phyloP scores from a whole-genome alignment of 1,140 invertebrate genomes.

The Drosophila santomea region DNA sequence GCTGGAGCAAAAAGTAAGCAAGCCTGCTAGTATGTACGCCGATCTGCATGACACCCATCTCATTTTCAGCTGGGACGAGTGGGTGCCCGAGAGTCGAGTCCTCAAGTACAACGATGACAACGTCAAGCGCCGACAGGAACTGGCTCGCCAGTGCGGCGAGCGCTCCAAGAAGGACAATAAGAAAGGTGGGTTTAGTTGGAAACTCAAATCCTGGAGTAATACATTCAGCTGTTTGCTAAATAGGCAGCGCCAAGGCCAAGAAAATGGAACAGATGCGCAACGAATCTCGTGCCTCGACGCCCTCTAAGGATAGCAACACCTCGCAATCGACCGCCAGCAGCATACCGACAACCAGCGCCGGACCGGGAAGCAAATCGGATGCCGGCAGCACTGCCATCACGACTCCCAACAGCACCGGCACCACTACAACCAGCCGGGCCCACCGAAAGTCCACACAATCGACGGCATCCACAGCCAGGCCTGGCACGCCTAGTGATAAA shows the following conservation, averaged over 20 bases:
- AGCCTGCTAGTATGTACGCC: slow-evolving; percentile 31
- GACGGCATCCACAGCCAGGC: slow-evolving; percentile 12
- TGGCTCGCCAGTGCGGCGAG: slow-evolving; percentile 89
- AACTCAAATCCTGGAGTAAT: not conserved
- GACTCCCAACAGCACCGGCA: slow-evolving; percentile 23
- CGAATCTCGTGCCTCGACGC: slow-evolving; percentile 89
- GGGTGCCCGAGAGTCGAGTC: slow-evolving; percentile 97
- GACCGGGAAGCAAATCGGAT: slow-evolving; percentile 36
- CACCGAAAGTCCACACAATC: slow-evolving; percentile 68
- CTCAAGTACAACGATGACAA: slow-evolving; percentile 97
- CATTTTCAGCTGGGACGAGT: slow-evolving; percentile 96
- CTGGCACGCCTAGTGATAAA: slow-evolving; percentile 51
- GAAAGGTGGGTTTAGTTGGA: slow-evolving; percentile 84
- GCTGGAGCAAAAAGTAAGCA: slow-evolving; percentile 98
- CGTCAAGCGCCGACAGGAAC: slow-evolving; percentile 94
- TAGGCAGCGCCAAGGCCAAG: slow-evolving; percentile 71
- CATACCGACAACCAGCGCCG: slow-evolving; percentile 20
- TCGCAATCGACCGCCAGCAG: slow-evolving; percentile 31
- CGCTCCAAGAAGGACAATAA: slow-evolving; percentile 89
- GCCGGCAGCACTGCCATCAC: slow-evolving; percentile 14
- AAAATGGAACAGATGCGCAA: slow-evolving; percentile 73
- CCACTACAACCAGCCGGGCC: slow-evolving; percentile 46
- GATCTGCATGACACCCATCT: not conserved
- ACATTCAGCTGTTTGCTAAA: not conserved
- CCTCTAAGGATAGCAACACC: slow-evolving; percentile 83